Base-by-base conservation (phyloP, 2,797 vertebrate species). In the Psittacula echo region DNA sequence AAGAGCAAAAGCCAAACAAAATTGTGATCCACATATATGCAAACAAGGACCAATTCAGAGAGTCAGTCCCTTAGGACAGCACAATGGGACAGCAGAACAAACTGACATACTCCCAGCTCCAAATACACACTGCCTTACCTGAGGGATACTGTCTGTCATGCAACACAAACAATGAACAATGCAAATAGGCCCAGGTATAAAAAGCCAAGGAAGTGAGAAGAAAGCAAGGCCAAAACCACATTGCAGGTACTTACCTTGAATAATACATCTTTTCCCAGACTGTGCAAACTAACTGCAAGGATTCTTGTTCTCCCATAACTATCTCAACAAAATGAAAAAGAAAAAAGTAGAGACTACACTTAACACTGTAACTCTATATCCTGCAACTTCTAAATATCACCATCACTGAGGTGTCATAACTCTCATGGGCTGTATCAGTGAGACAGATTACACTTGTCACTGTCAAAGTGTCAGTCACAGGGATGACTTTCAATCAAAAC, bases 271-370 rank as follows among this genome's bases (percentile, higher is more conserved):
- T 86, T 76, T 56, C 48, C 32, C 48, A 72, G 37, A 68, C 30
- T 14, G 13, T 53, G 53, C 91, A 93, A 96, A 90, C 47, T 68
- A 90, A 65, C 34, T 68, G 80, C 60, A 85, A 77, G 13, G 24
- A 65, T 66, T 92, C 64, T 80, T 87, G 51, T 22, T 87, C 48
- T 90, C 10, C 19, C 16, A 9, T 34, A 82, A 89, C 42, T 65
- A 85, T 62, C 67, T 80, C 80, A 89, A 41, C 32, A 90, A 88
- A 91, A 89, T 11, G 7, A 54, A 24, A 73, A n/a, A 58, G 34
- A 70, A 73, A 68, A 20, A 61, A 76, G 42, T 3, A 2, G 37
- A 86, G 18, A 51, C 50, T 54, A 27, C 0, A 1, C 64, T 42
- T 66, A 78, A 77, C 17, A 6, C 2, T 15, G 27, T 20, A 80